Percentiles rank a stretch among this genome's conserved stretches.
Evolutionary conservation across 2,888 invertebrate genomes (phyloP).

Genomic region (Trichopria drosophilae): DNA sequence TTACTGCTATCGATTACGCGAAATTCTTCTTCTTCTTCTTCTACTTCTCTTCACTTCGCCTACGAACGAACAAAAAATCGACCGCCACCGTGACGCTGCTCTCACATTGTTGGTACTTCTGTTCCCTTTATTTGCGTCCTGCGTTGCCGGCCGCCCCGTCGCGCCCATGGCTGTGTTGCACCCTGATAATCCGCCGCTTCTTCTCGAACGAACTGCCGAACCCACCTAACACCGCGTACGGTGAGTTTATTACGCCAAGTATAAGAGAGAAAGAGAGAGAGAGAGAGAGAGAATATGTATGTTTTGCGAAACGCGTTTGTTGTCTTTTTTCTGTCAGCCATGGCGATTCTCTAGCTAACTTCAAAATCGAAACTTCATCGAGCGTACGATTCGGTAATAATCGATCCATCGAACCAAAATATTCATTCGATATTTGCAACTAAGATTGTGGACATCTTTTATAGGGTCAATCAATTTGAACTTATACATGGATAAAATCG

Average conservation of each 20-base stretch:
- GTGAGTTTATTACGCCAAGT: slow-evolving; percentile 48
- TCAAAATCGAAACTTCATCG: too few relatives aligned
- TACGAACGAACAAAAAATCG: slow-evolving; percentile 32
- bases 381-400: too few relatives aligned
- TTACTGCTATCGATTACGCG: slow-evolving; percentile 32
- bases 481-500: too few relatives aligned
- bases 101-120: slow-evolving; percentile 59
- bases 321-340: too few relatives aligned
- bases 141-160: slow-evolving; percentile 40
- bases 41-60: slow-evolving; percentile 27
- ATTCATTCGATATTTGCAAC: too few relatives aligned
- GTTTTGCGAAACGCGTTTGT: slow-evolving; percentile 4
- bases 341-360: too few relatives aligned
- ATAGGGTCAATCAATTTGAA: too few relatives aligned
- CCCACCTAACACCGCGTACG: slow-evolving; percentile 56
- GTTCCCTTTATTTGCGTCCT: slow-evolving; percentile 55
- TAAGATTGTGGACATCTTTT: too few relatives aligned
- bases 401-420: too few relatives aligned
- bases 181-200: slow-evolving; percentile 21
- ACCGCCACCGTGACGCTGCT: slow-evolving; percentile 50
- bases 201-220: slow-evolving; percentile 40
- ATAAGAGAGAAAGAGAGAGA: background rate
- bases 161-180: slow-evolving; percentile 20
- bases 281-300: background rate
- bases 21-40: slow-evolving; percentile 30